Percentiles rank a stretch among this genome's conserved stretches.
These are phyloP conservation scores for Resseliella maxima DNA, from an alignment of 2,888 invertebrate species.

Conservation along the genomic window DNA sequence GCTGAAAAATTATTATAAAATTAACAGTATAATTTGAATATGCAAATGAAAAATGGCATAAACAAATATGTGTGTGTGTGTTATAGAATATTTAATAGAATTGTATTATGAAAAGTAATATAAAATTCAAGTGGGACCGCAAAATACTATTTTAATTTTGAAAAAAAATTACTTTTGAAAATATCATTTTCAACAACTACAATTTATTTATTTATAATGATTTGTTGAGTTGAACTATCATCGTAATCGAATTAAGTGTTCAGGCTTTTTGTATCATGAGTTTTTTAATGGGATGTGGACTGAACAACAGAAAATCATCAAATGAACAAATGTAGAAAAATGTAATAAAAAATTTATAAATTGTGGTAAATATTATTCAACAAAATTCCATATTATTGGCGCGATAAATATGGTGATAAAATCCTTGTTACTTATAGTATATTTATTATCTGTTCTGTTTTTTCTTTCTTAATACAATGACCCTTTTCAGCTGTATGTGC, in stretches of 20 bases:
- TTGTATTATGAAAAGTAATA: background rate
- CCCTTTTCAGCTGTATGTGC: slow-evolving; percentile 11
- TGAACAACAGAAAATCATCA: background rate
- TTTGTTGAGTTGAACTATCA: slow-evolving; percentile 40
- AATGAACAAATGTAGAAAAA: background rate
- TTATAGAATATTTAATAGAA: slow-evolving; percentile 34
- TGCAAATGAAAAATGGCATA: background rate
- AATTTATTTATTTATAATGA: slow-evolving; percentile 17
- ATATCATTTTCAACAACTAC: background rate
- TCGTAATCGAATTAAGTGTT: slow-evolving; percentile 11
- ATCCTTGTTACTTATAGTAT: background rate
- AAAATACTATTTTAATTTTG: too few relatives aligned
- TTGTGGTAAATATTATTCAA: background rate
- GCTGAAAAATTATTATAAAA: too few relatives aligned
- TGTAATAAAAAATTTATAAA: background rate
- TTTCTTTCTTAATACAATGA: background rate
- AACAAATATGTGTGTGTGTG: background rate
- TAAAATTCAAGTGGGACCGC: background rate
- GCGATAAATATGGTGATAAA: background rate
- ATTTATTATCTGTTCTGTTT: background rate
- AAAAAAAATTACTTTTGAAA: background rate
- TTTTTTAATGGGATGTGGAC: background rate
- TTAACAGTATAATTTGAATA: too few relatives aligned
- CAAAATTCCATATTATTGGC: background rate
- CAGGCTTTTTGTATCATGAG: slow-evolving; percentile 13